Evolutionary conservation across 2,797 vertebrate species (phyloP).

Genomic region (Microctenopoma stevenorrisi): DNA sequence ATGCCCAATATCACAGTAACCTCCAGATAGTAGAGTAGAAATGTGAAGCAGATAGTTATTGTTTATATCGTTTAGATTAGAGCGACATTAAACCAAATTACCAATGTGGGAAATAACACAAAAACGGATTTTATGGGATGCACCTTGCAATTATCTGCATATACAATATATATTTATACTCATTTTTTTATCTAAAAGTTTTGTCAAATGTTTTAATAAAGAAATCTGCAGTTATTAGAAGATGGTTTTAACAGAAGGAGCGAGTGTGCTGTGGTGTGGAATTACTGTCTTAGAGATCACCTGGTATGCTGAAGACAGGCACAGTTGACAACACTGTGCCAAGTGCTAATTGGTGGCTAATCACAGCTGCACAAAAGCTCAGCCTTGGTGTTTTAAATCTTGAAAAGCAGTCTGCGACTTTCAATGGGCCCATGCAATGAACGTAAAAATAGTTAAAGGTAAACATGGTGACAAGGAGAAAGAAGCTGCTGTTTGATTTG

Average conservation of each 20-base stretch:
- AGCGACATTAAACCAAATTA: slow-evolving; percentile 6
- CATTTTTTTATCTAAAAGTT: neutral
- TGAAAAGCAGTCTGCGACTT: slow-evolving; percentile 1
- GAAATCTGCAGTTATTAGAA: neutral
- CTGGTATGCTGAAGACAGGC: slow-evolving; percentile 1
- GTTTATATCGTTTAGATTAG: neutral
- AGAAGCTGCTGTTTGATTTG: neutral
- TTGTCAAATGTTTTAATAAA: neutral
- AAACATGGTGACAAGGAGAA: slow-evolving; percentile 1
- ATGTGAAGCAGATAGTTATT: slow-evolving; percentile 13
- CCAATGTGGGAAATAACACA: slow-evolving; percentile 7
- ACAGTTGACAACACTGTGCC: slow-evolving; percentile 24
- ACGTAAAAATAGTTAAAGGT: neutral
- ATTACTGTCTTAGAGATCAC: slow-evolving; percentile 16
- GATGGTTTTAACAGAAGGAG: neutral
- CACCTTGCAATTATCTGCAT: neutral
- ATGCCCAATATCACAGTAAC: slow-evolving; percentile 20
- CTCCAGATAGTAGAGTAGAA: slow-evolving; percentile 22
- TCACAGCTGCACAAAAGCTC: slow-evolving; percentile 23
- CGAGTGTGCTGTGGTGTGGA: neutral
- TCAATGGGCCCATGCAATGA: neutral
- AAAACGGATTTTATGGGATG: neutral
- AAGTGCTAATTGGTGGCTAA: slow-evolving; percentile 14
- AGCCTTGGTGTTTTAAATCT: neutral
- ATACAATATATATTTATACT: neutral